phyloP scores from a whole-genome alignment of 2,797 vertebrate genomes.

The Neosalanx taihuensis region DNA sequence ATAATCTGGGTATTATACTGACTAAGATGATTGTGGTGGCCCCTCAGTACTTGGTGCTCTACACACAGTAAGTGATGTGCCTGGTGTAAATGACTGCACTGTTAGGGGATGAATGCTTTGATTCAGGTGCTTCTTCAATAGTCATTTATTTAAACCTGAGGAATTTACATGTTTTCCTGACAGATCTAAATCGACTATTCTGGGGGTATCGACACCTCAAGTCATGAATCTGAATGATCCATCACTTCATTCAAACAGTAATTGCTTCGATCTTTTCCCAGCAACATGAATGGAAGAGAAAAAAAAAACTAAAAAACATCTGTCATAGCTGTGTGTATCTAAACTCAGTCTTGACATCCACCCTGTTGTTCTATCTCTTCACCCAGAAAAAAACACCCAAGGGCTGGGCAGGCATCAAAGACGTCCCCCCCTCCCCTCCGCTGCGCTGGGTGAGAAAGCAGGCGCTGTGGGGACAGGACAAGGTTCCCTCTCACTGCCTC shows the following conservation, averaged over 20 bases:
- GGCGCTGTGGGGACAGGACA: constrained; percentile 68
- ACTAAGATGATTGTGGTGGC: too few species aligned
- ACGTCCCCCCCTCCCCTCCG: constrained; percentile 70
- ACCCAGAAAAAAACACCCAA: constrained; percentile 75
- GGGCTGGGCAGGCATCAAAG: constrained; percentile 77
- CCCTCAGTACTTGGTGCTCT: too few species aligned
- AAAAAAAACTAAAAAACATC: constrained; percentile 34
- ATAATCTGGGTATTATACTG: too few species aligned
- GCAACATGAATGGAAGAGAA: constrained; percentile 22
- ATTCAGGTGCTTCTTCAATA: too few species aligned
- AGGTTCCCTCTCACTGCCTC: constrained; percentile 78
- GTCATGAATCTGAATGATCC: constrained; percentile 46
- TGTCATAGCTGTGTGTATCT: constrained; percentile 38
- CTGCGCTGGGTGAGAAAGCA: constrained; percentile 69
- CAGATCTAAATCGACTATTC: background rate
- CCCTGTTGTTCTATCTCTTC: constrained; percentile 77
- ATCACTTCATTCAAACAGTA: constrained; percentile 27
- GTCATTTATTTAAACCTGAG: too few species aligned
- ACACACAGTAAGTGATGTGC: too few species aligned
- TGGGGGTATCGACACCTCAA: background rate
- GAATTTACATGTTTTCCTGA: too few species aligned
- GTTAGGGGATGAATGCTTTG: too few species aligned
- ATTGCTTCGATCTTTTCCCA: constrained; percentile 32
- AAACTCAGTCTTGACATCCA: constrained; percentile 74
- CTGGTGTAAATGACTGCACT: too few species aligned